Percentiles rank a stretch among this genome's conserved stretches.
Conservation (phyloP, 2,888 invertebrate genomes). For the Eudasyphora cyanicolor region DNA sequence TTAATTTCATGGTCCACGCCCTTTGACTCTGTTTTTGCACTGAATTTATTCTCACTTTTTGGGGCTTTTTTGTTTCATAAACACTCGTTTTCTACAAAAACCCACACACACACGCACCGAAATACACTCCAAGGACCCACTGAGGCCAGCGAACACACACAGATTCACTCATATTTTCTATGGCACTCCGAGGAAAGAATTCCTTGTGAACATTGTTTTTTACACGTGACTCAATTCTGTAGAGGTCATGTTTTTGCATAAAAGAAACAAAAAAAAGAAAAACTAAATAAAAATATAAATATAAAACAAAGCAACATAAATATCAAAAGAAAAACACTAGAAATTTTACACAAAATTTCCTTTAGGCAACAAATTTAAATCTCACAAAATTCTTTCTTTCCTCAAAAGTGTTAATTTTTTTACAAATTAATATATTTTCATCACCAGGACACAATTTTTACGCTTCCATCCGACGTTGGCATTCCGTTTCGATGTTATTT, state of each 20-base stretch:
- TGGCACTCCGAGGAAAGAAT: conserved; percentile 40
- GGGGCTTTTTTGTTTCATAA: conserved; percentile 49
- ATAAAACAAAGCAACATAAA: not conserved
- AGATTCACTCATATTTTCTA: not conserved
- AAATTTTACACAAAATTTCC: not conserved
- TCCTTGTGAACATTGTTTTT: conserved; percentile 52
- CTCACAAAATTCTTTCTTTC: not conserved
- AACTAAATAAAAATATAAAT: not conserved
- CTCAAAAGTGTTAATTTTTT: not conserved
- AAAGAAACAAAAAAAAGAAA: conserved; percentile 1
- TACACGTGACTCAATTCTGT: conserved; percentile 59
- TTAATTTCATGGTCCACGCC: conserved; percentile 54
- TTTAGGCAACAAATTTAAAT: not conserved
- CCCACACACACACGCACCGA: not conserved
- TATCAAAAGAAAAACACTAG: not conserved
- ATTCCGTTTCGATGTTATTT: conserved; percentile 32
- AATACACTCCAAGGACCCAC: conserved; percentile 11
- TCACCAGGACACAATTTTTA: conserved; percentile 3
- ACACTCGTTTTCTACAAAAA: conserved; percentile 48
- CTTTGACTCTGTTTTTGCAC: conserved; percentile 54
- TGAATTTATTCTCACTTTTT: conserved; percentile 55
- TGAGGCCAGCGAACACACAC: not conserved
- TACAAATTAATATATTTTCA: not conserved
- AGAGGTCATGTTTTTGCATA: conserved; percentile 54
- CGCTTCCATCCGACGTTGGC: not conserved